Percentiles rank a stretch among this genome's conserved stretches.
Conservation (phyloP, 2,888 invertebrate species). For the Sinotaia quadrata region DNA sequence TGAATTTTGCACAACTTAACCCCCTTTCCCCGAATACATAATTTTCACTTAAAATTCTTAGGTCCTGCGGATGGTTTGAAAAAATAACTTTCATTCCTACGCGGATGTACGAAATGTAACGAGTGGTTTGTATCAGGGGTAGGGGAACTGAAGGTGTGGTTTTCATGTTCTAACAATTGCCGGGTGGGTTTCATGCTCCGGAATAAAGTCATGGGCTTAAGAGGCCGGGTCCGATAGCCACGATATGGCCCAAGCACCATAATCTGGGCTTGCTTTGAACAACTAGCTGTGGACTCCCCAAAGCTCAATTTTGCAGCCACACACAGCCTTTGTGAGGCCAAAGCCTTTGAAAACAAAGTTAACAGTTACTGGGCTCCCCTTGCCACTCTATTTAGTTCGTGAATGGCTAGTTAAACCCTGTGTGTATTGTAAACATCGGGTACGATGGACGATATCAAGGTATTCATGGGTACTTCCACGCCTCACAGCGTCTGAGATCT, state of each 20-base stretch:
- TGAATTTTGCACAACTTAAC: no score
- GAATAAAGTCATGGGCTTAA: slow-evolving; percentile 4
- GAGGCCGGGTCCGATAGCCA: neutral
- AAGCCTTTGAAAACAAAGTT: slow-evolving; percentile 12
- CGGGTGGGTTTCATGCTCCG: neutral
- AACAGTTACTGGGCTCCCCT: neutral
- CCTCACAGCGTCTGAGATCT: neutral
- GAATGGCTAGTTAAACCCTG: neutral
- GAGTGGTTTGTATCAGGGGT: no score
- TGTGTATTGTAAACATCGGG: neutral
- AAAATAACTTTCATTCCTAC: no score
- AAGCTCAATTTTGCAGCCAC: slow-evolving; percentile 11
- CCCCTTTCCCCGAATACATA: no score
- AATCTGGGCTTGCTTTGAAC: neutral
- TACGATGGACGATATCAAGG: neutral
- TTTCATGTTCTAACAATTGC: no score
- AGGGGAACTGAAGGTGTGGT: no score
- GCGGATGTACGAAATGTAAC: no score
- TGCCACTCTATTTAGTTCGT: neutral
- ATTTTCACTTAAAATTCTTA: no score
- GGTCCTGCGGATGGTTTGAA: no score
- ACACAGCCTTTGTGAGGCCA: slow-evolving; percentile 6
- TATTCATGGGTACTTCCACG: neutral
- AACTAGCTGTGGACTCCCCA: neutral
- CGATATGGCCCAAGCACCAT: neutral